Conservation (phyloP, 2,113 vertebrate species). For the Megaleporinus macrocephalus region DNA sequence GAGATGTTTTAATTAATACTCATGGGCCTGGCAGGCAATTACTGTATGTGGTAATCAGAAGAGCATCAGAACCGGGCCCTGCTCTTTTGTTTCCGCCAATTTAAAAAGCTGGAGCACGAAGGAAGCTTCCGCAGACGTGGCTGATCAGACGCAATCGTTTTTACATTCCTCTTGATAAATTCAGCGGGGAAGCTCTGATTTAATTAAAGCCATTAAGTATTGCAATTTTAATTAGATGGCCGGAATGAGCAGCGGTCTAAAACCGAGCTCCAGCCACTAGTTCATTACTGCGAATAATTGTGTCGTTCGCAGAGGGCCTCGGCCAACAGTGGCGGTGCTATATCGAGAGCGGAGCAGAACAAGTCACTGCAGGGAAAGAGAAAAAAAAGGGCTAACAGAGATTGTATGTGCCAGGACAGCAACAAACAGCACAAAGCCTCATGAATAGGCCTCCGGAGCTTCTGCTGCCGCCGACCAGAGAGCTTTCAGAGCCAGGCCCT, state of each 20-base stretch:
- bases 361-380: not conserved
- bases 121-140: not conserved
- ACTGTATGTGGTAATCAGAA: slow-evolving; percentile 39
- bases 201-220: slow-evolving; percentile 48
- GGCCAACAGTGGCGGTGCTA: not conserved
- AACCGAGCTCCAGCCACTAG: slow-evolving; percentile 39
- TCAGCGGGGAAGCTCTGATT: slow-evolving; percentile 39
- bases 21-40: slow-evolving; percentile 35
- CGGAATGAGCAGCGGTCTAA: slow-evolving; percentile 48
- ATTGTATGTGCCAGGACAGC: not conserved
- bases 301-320: slow-evolving; percentile 29
- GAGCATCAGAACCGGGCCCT: slow-evolving; percentile 2
- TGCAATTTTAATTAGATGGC: slow-evolving; percentile 53
- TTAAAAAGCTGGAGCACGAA: not conserved
- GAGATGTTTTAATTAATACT: slow-evolving; percentile 44
- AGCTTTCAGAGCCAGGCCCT: not conserved
- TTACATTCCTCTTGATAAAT: slow-evolving; percentile 29
- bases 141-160: slow-evolving; percentile 34
- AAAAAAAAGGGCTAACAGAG: not conserved
- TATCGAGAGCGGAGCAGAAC: slow-evolving; percentile 7
- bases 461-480: not conserved
- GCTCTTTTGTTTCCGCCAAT: slow-evolving; percentile 2
- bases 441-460: slow-evolving; percentile 18
- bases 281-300: slow-evolving; percentile 59
- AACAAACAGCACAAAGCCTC: not conserved